Base-by-base conservation (phyloP, 2,113 vertebrate species). In the Alligator sinensis region DNA sequence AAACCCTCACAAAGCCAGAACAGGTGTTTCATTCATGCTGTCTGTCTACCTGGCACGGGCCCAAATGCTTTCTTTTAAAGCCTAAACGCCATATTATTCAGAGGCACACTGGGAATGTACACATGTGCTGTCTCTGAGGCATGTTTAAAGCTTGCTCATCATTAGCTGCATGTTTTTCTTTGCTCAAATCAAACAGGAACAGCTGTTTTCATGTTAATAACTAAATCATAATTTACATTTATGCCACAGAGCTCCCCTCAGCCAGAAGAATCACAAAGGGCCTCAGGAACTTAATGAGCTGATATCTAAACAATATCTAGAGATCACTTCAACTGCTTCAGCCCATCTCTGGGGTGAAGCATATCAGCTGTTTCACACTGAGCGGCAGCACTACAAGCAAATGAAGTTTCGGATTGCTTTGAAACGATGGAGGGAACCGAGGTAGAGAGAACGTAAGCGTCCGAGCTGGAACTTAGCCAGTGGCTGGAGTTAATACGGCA, bases 21-120 rank as follows among this genome's bases (percentile, higher is more conserved):
- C 97, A 97, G 96, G 97, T 97, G 97, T 91, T 96, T 96, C 96
- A 96, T 97, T 96, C 96, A 96, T 95, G 30, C 92, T 96, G 93
- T 94, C 94, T 96, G 92, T 95, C 96, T 95, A 90, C 91, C 96
- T 97, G 97, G 97, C 96, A 91, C 78, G 63, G 58, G 82, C 86
- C 95, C 97, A 97, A 96, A 92, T 86, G 63, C 80, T 95, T 95
- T 79, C 89, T 87, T 95, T 94, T 94, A 92, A 89, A 92, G 82
- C 80, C 89, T 88, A 66, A 93, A 66, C 87, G 94, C 92, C 0
- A 1, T 47, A 89, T 95, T 96, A 80, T 90, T 85, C 86, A 55
- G 72, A 63, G 75, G 66, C 4, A 2, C 87, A 30, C 57, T 21
- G 84, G 81, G 87, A 77, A 91, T 63, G 11, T 3, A 5, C 77